Evolutionary conservation across 2,113 vertebrate species (phyloP).

Genomic region (Microcebus lehilahytsara): DNA sequence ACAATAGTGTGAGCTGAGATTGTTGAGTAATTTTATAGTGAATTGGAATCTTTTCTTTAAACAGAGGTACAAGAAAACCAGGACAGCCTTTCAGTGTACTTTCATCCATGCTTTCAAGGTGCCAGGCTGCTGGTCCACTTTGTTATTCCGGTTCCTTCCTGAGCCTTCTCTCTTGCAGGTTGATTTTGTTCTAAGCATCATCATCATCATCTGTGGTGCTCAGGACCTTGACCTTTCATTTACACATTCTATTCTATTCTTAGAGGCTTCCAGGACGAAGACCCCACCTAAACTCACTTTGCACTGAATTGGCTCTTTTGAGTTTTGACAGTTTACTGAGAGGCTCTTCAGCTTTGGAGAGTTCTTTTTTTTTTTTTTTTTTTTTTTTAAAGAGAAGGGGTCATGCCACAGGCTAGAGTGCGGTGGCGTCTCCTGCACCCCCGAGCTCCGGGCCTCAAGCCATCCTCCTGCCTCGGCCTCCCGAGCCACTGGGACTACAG

Average conservation of each 20-base stretch:
- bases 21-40: neutral
- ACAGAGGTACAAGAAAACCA: neutral
- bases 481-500: no score
- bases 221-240: neutral
- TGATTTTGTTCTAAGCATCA: no score
- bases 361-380: neutral
- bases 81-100: accelerated
- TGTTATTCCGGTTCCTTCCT: neutral
- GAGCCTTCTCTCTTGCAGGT: conserved; percentile 52
- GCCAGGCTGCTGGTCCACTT: neutral
- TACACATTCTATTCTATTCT: neutral
- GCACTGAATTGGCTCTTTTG: neutral
- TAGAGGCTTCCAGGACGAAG: neutral
- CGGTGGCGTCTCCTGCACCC: no score
- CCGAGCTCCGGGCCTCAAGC: no score
- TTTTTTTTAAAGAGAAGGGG: no score
- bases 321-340: neutral
- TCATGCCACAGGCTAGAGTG: neutral
- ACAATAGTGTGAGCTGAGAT: neutral
- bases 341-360: neutral
- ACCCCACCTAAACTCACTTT: neutral
- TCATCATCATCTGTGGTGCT: accelerated
- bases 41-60: neutral
- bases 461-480: no score
- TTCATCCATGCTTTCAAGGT: neutral